These are phyloP conservation scores for Tenthredo distinguenda DNA, from an alignment of 2,888 invertebrate species.

Conservation along the genomic window DNA sequence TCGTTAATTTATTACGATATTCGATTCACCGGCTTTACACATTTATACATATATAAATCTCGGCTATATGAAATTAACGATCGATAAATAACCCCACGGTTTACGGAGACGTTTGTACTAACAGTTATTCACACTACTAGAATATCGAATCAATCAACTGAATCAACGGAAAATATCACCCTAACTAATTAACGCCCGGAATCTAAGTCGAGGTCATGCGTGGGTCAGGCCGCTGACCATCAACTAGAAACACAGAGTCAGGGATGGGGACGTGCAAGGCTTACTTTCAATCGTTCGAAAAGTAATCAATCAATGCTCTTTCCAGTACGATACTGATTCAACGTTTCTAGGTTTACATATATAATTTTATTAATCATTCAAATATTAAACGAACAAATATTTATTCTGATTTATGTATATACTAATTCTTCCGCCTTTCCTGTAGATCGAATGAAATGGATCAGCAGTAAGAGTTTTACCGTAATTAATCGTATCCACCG, in stretches of 20 bases:
- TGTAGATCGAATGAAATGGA: neutral
- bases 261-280: neutral
- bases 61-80: neutral
- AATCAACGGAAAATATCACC: constrained; percentile 29
- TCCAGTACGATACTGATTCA: neutral
- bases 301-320: neutral
- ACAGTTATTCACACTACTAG: neutral
- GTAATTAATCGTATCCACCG: neutral
- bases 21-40: neutral
- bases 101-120: neutral
- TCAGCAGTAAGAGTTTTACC: neutral
- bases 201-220: constrained; percentile 41
- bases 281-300: neutral
- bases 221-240: constrained; percentile 38
- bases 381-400: neutral
- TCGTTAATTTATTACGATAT: neutral
- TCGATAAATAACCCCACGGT: constrained; percentile 22
- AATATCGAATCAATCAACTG: constrained; percentile 17
- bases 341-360: too few species aligned
- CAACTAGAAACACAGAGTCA: constrained; percentile 29
- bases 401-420: neutral
- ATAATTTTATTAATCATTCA: neutral
- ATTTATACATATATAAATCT: neutral
- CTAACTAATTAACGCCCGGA: constrained; percentile 22
- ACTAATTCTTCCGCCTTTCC: neutral